Base-by-base conservation (phyloP, 2,113 vertebrate genomes). In the Noctilio leporinus region DNA sequence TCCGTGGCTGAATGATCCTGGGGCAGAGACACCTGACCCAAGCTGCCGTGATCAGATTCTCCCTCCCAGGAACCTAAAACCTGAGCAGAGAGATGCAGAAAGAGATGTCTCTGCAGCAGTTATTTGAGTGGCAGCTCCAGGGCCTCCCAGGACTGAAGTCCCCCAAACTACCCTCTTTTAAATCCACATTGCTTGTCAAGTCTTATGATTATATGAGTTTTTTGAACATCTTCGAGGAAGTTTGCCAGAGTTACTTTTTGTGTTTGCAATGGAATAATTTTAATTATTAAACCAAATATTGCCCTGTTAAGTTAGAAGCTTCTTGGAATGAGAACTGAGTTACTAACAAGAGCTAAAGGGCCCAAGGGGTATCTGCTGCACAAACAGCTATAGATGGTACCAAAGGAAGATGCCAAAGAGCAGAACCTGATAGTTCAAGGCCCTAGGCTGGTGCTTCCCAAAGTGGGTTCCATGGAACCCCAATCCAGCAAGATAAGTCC, bases 221-320 rank as follows among this genome's bases (percentile, higher is more conserved):
- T 53, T 38, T 14, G 83, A 64, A 38, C 86, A 86, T 86, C 30
- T 83, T 78, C 59, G 76, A 47, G 14, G 40, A 72, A 91, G 77
- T 62, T 93, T 94, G 20, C 30, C 51, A 91, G 55, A 77, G 69
- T 45, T 86, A 26, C 33, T 70, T 78, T 87, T 89, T 75, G 15
- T 72, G 38, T 88, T 91, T 97, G 4, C 49, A 59, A 76, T 55
- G 45, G 59, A 86, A 84, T 55, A 96, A 75, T 30, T 35, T 78
- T 70, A 81, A 89, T 86, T 89, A 86, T 88, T 94, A 93, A 5
- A 57, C 15, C n/a, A 28, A 62, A 28, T 96, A 86, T 78, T 73
- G 95, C 59, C 43, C 49, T n/a, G 69, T 97, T 91, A 92, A 57
- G 33, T 92, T 87, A 72, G 92, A 92, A 80, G 55, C 38, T 95